phyloP scores from a whole-genome alignment of 64 coral and sea anemone species.

The Stylophora pistillata region DNA sequence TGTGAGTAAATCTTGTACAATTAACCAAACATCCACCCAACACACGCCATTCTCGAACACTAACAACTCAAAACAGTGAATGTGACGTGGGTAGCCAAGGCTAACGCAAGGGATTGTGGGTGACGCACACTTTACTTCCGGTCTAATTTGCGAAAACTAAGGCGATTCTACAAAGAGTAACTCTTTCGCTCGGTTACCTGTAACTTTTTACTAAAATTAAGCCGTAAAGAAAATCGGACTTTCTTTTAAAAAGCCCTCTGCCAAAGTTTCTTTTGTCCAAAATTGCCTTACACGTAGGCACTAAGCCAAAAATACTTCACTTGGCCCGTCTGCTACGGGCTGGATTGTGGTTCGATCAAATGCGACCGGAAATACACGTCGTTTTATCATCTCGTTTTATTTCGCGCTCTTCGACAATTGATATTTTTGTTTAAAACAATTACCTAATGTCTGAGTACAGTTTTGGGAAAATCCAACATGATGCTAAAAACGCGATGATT shows the following conservation, averaged over 20 bases:
- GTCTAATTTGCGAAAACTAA: slow-evolving; percentile 50
- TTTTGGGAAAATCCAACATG: no score
- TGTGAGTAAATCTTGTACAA: slow-evolving; percentile 15
- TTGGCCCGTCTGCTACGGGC: neutral
- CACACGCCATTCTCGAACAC: slow-evolving; percentile 56
- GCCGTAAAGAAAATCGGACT: neutral
- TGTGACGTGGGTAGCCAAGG: slow-evolving; percentile 97
- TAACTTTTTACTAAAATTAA: neutral
- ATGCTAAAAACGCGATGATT: no score
- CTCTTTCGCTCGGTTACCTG: neutral
- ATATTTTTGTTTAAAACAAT: no score
- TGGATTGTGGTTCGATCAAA: neutral
- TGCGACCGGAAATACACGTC: neutral
- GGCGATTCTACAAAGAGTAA: neutral
- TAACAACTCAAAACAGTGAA: slow-evolving; percentile 48
- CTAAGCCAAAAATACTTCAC: neutral
- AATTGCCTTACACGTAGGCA: neutral
- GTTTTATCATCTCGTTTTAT: neutral
- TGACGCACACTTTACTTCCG: slow-evolving; percentile 2
- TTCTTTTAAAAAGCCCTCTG: neutral
- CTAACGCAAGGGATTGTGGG: slow-evolving; percentile 65
- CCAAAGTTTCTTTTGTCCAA: neutral
- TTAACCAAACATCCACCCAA: slow-evolving; percentile 26
- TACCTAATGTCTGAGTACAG: no score
- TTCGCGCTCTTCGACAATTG: no score